These are phyloP conservation scores for Lasius platythorax DNA, from an alignment of 2,888 invertebrate species.

Conservation along the genomic window DNA sequence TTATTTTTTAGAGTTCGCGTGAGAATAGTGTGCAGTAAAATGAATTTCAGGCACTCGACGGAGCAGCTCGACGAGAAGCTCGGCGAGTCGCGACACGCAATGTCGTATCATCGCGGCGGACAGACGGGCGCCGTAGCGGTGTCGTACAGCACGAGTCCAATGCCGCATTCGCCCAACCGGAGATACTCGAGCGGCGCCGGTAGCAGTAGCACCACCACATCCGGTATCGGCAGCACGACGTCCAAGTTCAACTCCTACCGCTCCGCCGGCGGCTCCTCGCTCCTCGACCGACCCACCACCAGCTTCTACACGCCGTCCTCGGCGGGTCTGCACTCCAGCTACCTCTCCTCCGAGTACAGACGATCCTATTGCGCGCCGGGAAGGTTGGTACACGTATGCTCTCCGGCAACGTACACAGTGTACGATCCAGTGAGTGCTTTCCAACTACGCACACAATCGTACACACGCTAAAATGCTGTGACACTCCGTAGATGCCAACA, in stretches of 20 bases:
- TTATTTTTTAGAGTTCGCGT: background rate
- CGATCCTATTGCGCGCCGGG: conserved; percentile 69
- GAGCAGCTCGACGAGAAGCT: conserved; percentile 35
- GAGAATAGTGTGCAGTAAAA: conserved; percentile 46
- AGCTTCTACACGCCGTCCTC: conserved; percentile 68
- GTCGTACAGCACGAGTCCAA: conserved; percentile 80
- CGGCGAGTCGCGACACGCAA: conserved; percentile 71
- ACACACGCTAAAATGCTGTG: too few relatives aligned
- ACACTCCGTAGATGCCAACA: too few relatives aligned
- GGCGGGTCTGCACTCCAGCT: conserved; percentile 63
- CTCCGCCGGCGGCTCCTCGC: conserved; percentile 66
- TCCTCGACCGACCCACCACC: conserved; percentile 72
- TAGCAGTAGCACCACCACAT: conserved; percentile 70
- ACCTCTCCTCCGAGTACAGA: conserved; percentile 69
- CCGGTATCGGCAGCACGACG: conserved; percentile 71
- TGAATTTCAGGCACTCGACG: conserved; percentile 66
- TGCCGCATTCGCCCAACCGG: conserved; percentile 82
- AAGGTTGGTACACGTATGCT: conserved; percentile 67
- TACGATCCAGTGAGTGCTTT: too few relatives aligned
- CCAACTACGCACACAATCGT: too few relatives aligned
- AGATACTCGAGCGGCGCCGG: conserved; percentile 78
- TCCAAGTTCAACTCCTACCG: conserved; percentile 78
- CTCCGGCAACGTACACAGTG: too few relatives aligned
- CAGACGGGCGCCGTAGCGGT: conserved; percentile 83
- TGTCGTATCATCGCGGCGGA: conserved; percentile 83